Evolutionary conservation across 2,113 vertebrate species (phyloP), one percentile per base, ranked within the genome.

Genomic region (Sterrhoptilus dennistouni): DNA sequence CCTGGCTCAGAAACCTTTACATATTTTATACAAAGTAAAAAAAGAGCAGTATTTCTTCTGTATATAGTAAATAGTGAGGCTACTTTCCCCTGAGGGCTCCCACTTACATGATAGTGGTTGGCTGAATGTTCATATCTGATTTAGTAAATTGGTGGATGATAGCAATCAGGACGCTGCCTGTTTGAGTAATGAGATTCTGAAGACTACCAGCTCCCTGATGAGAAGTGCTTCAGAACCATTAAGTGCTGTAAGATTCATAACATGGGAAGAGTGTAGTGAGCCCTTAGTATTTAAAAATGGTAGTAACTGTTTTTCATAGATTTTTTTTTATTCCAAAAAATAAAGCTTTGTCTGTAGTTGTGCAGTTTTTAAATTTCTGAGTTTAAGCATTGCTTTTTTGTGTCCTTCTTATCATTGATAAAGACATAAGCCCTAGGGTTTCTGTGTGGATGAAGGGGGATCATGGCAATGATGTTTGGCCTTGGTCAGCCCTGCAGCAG

Each of bases 171-270:
- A 93, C 4, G 33, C 78, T 93, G 81, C 44, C 78, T 80, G 84
- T 33, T 72, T 90, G 59, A 90, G 21, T 90, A 91, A 95, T 95
- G 92, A 95, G 84, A 47, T 94, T 91, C 82, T 94, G 95, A 90
- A 94, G 66, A 80, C 66, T 91, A 3, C 84, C 64, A 76, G 65
- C 65, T 93, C 75, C 87, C 78, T 85, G 59, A 85, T 79, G 78
- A 33, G 57, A 91, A 74, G 45, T 65, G 38, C 72, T 94, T 93
- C 78, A 82, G 70, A 93, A 42, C 50, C 27, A 86, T 61, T 91
- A 87, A 89, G 14, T 42, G 36, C 31, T 89, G 6, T 28, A 78
- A 79, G 47, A 89, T 79, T 91, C 35, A 28, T 75, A 94, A 83
- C 12, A 24, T 8, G 13, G 74, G 56, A 82, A 60, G 19, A 63